Evolutionary conservation across 2,113 vertebrate species (phyloP), one percentile per base, ranked within the genome.

Genomic region (Suricata suricatta): DNA sequence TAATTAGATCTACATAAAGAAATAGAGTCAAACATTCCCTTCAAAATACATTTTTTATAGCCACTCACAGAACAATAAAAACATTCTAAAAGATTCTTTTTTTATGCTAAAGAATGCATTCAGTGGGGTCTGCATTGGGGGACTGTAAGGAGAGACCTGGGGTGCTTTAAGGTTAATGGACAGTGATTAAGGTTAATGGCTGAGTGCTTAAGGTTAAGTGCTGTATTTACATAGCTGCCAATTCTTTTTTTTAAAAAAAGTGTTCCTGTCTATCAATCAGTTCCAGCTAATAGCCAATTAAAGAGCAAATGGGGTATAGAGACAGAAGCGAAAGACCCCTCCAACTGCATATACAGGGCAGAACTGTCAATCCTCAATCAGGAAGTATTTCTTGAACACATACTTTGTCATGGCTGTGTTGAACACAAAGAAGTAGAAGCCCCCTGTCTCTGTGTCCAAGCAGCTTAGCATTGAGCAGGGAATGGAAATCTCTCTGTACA

Each of bases 181-280:
- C 94, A 97, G 92, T 97, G 96, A 98, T 98, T 96, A 98, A 98
- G 97, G 97, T 98, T 97, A 98, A 98, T 96, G 97, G 90, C 90
- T 90, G 79, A 92, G 97, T 96, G 96, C 92, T 88, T 82, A 96
- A 97, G 97, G 97, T 98, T 98, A 98, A 98, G 98, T 97, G 96
- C 72, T 95, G 3, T 98, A 98, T 98, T 98, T 98, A 98, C 96
- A 98, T 97, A 97, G 97, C 98, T 97, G 97, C 94, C 97, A 97
- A 94, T 94, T 97, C 83, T 88, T 52, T 91, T 91, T 50, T 91
- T 91, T 29, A 81, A 88, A 60, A 85, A 88, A 88, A 50, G 25
- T 71, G 74, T 82, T 97, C 60, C 64, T 52, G 83, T 95, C 97
- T 96, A 98, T 98, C 98, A 97, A 91, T 97, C 97, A 97, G 80